Conservation (phyloP, 1,140 invertebrate species). For the Drosophila athabasca region DNA sequence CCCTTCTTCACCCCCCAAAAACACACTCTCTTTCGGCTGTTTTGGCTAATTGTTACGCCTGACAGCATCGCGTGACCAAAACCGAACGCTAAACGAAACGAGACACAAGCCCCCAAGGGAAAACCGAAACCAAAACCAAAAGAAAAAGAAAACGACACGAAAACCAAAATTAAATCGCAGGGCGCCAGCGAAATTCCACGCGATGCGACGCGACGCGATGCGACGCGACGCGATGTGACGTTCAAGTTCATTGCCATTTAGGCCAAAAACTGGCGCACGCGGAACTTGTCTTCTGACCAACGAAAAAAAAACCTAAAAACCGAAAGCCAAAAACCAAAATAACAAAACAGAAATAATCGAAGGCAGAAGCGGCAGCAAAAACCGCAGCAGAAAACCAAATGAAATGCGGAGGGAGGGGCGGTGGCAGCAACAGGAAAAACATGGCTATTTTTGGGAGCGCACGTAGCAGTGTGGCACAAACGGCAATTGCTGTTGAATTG, state of each 20-base stretch:
- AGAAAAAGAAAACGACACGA: conserved; percentile 23
- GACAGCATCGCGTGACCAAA: conserved; percentile 55
- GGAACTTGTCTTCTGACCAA: conserved; percentile 48
- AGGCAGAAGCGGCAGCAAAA: neutral
- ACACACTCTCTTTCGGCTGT: conserved; percentile 14
- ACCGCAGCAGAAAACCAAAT: conserved; percentile 21
- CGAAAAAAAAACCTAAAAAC: conserved; percentile 18
- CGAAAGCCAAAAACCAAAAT: neutral
- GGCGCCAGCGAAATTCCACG: conserved; percentile 52
- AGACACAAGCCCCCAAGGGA: conserved; percentile 28
- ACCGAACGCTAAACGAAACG: conserved; percentile 50
- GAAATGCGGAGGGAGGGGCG: conserved; percentile 12
- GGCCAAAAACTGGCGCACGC: conserved; percentile 54
- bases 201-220: conserved; percentile 28
- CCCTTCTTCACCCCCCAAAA: too few species aligned
- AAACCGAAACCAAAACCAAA: neutral
- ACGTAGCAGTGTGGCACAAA: conserved; percentile 33
- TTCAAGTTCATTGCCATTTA: conserved; percentile 66
- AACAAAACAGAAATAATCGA: conserved; percentile 9
- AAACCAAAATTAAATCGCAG: conserved; percentile 49
- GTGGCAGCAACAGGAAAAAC: conserved; percentile 5
- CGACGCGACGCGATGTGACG: conserved; percentile 7
- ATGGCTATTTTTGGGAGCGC: conserved; percentile 46
- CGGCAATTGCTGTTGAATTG: conserved; percentile 32
- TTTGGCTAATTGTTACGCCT: conserved; percentile 49